Evolutionary conservation across 2,797 vertebrate species (phyloP).

Genomic region (Enteromius trimaculatus): DNA sequence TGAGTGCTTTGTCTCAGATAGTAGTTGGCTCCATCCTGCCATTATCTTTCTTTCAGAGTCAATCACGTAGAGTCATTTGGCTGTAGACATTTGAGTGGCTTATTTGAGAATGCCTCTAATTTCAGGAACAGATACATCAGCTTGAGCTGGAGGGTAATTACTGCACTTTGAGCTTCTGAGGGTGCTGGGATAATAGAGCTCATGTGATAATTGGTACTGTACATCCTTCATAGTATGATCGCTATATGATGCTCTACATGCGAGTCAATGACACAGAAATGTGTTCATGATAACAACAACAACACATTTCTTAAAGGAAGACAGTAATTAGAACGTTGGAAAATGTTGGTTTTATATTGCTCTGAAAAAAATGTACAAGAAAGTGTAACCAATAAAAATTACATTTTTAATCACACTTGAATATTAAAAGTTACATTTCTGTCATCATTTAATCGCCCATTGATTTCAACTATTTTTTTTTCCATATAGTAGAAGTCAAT

Average conservation of each 20-base stretch:
- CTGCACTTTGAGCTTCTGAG: slow-evolving; percentile 42
- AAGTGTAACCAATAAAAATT: background rate
- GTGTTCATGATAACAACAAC: background rate
- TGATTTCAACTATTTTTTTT: too few relatives aligned
- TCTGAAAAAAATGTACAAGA: background rate
- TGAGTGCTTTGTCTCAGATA: slow-evolving; percentile 37
- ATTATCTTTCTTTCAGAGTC: slow-evolving; percentile 43
- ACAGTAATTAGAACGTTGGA: background rate
- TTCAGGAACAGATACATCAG: slow-evolving; percentile 51
- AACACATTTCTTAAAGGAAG: slow-evolving; percentile 7
- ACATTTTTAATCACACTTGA: too few relatives aligned
- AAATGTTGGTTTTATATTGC: background rate
- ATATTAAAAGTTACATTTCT: background rate
- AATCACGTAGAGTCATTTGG: slow-evolving; percentile 29
- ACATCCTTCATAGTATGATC: slow-evolving; percentile 7
- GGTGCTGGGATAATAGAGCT: slow-evolving; percentile 16
- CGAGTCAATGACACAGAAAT: background rate
- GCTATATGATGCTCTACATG: background rate
- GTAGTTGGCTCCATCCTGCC: slow-evolving; percentile 46
- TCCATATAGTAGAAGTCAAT: background rate
- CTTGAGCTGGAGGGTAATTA: slow-evolving; percentile 45
- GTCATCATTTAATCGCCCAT: background rate
- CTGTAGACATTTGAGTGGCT: slow-evolving; percentile 36
- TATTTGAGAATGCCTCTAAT: slow-evolving; percentile 46
- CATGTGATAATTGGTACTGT: slow-evolving; percentile 49